Evolutionary conservation across 2,113 vertebrate genomes (phyloP).

Genomic region (Rhadina sibilatrix): DNA sequence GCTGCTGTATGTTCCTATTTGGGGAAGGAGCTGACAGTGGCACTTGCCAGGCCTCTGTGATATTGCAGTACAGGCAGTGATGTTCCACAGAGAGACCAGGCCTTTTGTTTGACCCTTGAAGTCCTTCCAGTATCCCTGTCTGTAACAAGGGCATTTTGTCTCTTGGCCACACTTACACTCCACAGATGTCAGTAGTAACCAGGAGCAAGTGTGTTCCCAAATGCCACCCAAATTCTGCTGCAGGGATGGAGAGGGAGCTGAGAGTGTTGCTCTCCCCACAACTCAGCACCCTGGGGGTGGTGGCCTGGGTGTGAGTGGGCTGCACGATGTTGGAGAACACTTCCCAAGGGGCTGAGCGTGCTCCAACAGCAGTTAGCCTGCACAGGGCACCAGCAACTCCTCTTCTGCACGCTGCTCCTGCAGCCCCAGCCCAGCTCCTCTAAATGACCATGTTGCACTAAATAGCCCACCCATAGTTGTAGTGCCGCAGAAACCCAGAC

Average conservation of each 20-base stretch:
- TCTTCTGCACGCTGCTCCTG: background rate
- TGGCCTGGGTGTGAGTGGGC: background rate
- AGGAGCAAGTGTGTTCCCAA: background rate
- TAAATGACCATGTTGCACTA: background rate
- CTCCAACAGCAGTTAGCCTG: background rate
- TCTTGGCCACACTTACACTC: background rate
- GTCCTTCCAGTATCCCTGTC: background rate
- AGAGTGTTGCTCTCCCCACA: background rate
- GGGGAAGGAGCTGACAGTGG: background rate
- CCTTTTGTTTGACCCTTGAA: background rate
- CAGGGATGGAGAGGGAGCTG: background rate
- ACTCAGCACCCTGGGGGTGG: background rate
- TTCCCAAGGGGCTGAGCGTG: background rate
- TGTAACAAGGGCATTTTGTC: background rate
- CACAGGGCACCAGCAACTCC: background rate
- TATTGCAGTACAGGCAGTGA: background rate
- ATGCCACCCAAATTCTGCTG: background rate
- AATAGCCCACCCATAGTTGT: background rate
- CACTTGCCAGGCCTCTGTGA: background rate
- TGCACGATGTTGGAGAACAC: background rate
- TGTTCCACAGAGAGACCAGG: background rate
- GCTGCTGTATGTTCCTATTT: background rate
- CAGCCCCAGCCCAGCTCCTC: background rate
- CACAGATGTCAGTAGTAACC: background rate
- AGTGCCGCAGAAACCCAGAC: slow-evolving; percentile 22